phyloP scores from a whole-genome alignment of 2,888 invertebrate genomes.

The Oscheius myriophilus region DNA sequence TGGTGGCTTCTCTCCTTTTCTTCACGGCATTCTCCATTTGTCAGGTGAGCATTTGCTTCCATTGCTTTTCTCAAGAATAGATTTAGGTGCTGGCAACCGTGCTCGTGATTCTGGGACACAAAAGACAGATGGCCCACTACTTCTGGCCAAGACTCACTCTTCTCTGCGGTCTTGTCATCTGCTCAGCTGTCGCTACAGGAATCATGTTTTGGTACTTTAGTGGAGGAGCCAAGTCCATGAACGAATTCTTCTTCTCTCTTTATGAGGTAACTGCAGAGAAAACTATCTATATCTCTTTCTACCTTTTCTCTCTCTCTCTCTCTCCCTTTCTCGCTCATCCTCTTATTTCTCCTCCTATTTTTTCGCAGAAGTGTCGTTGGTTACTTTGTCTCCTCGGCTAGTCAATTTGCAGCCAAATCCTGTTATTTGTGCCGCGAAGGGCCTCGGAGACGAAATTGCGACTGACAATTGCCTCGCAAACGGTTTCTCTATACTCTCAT shows the following conservation, averaged over 20 bases:
- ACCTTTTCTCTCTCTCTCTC: too few species aligned
- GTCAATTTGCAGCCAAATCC: too few species aligned
- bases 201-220: conserved; percentile 55
- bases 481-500: too few species aligned
- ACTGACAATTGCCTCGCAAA: too few species aligned
- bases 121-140: conserved; percentile 46
- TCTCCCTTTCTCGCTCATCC: too few species aligned
- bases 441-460: too few species aligned
- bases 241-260: conserved; percentile 46
- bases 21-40: conserved; percentile 42
- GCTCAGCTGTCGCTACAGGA: conserved; percentile 39
- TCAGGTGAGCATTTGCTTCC: not conserved
- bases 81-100: conserved; percentile 48
- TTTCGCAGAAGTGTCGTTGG: too few species aligned
- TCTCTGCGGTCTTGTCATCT: conserved; percentile 47
- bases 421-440: too few species aligned
- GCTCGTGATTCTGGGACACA: conserved; percentile 46
- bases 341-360: too few species aligned
- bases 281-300: not conserved
- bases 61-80: not conserved
- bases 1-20: conserved; percentile 38
- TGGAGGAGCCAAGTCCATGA: conserved; percentile 51
- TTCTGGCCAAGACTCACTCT: conserved; percentile 49
- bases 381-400: too few species aligned
- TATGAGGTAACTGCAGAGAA: conserved; percentile 43